phyloP scores from a whole-genome alignment of 2,113 vertebrate genomes.

The Callithrix jacchus region DNA sequence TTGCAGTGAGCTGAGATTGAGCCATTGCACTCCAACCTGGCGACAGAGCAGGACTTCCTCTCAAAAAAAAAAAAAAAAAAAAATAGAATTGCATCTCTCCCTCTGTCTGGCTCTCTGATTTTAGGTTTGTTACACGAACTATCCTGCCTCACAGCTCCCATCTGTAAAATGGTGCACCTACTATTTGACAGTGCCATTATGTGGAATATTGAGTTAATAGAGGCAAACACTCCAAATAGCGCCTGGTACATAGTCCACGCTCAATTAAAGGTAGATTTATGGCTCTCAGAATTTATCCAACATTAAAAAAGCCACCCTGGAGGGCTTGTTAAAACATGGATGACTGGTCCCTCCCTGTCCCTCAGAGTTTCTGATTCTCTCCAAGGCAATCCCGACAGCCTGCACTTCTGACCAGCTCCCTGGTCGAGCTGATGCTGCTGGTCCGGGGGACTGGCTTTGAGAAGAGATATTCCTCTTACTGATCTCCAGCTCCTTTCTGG shows the following conservation, averaged over 20 bases:
- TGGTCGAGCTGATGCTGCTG: neutral
- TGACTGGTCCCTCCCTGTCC: neutral
- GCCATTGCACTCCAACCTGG: too few species aligned
- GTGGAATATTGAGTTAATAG: neutral
- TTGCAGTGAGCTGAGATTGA: too few species aligned
- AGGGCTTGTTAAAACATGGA: neutral
- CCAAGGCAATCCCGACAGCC: neutral
- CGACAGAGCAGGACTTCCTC: too few species aligned
- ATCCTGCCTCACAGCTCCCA: neutral
- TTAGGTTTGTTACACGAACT: neutral
- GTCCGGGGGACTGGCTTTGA: neutral
- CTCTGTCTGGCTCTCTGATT: neutral
- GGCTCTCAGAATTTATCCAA: neutral
- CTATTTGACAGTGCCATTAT: neutral
- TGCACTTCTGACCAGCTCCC: neutral
- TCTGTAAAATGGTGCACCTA: neutral
- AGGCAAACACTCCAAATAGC: neutral
- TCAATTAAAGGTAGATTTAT: neutral
- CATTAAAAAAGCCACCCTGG: too few species aligned
- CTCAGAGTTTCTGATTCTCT: neutral
- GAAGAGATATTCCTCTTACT: neutral
- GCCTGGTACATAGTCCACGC: neutral
- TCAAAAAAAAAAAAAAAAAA: too few species aligned
- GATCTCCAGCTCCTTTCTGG: neutral
- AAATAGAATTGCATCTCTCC: neutral